phyloP scores from a whole-genome alignment of 2,113 vertebrate genomes.

The Tympanuchus pallidicinctus region DNA sequence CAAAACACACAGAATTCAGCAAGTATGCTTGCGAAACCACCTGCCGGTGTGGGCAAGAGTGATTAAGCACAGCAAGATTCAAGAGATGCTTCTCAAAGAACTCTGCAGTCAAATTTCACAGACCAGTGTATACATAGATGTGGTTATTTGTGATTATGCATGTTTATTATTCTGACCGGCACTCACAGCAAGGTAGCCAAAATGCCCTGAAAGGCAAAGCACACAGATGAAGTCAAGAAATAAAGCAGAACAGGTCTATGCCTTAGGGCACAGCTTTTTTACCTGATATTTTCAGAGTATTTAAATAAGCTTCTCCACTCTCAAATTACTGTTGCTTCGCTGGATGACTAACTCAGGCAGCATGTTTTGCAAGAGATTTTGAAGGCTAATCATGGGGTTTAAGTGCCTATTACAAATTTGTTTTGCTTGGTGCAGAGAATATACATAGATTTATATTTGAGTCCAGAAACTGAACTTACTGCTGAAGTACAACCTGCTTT shows the following conservation, averaged over 20 bases:
- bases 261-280: neutral
- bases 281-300: neutral
- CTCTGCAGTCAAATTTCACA: neutral
- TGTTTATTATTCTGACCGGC: neutral
- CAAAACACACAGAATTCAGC: neutral
- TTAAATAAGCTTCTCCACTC: neutral
- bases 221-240: neutral
- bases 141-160: neutral
- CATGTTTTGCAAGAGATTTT: neutral
- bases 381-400: neutral
- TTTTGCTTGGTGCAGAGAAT: neutral
- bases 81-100: neutral
- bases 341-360: neutral
- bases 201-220: neutral
- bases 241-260: neutral
- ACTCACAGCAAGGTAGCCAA: neutral
- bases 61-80: slow-evolving; percentile 1
- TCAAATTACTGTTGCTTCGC: neutral
- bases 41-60: neutral
- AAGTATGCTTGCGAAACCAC: neutral
- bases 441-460: neutral
- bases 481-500: slow-evolving; percentile 5
- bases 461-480: neutral
- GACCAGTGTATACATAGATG: neutral
- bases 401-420: neutral